A percentile compares a stretch with the other conserved stretches of the same genome.
Conservation (phyloP, 2,888 invertebrate genomes). For the Caenorhabditis drosophilae region DNA sequence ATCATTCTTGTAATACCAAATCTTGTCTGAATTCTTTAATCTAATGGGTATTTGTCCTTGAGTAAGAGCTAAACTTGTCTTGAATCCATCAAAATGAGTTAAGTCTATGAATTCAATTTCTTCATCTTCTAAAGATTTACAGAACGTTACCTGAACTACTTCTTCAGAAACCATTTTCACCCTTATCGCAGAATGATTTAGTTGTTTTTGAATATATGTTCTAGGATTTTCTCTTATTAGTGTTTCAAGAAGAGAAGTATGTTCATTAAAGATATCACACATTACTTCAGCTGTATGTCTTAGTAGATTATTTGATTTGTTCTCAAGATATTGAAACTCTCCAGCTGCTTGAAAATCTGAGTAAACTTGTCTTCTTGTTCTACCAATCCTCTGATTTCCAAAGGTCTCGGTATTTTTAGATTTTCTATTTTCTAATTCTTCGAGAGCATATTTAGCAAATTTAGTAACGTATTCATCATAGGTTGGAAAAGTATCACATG, state of each 20-base stretch:
- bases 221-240: slow-evolving; percentile 22
- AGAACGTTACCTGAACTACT: slow-evolving; percentile 1
- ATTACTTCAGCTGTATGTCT: slow-evolving; percentile 32
- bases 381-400: background rate
- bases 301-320: slow-evolving; percentile 37
- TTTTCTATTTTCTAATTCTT: slow-evolving; percentile 10
- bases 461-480: slow-evolving; percentile 13
- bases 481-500: slow-evolving; percentile 13
- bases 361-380: slow-evolving; percentile 31
- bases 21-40: slow-evolving; percentile 27
- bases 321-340: slow-evolving; percentile 46
- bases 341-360: slow-evolving; percentile 46
- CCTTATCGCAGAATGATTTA: slow-evolving; percentile 14
- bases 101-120: slow-evolving; percentile 25
- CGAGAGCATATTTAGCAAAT: slow-evolving; percentile 12
- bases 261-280: slow-evolving; percentile 29
- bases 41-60: slow-evolving; percentile 46
- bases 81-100: slow-evolving; percentile 29
- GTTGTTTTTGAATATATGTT: slow-evolving; percentile 15
- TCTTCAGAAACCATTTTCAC: background rate
- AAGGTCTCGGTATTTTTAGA: slow-evolving; percentile 5
- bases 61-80: slow-evolving; percentile 31
- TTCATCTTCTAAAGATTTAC: slow-evolving; percentile 19
- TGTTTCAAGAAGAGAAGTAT: slow-evolving; percentile 22
- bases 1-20: slow-evolving; percentile 32